These are phyloP conservation scores for Polydrusus tereticollis DNA, from an alignment of 2,888 invertebrate species.

Conservation along the genomic window DNA sequence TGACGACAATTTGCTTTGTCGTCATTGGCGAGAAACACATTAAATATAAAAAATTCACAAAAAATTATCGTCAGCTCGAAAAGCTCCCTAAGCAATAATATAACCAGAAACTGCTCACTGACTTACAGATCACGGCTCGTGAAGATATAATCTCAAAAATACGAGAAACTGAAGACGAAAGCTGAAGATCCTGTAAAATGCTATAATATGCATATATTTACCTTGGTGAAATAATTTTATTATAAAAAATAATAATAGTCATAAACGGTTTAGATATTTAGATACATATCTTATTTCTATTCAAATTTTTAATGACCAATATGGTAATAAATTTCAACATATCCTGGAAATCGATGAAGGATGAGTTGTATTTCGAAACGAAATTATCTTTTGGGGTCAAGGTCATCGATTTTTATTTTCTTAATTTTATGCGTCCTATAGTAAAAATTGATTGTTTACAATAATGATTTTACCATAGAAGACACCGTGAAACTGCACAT, in stretches of 20 bases:
- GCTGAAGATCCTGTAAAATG: no score
- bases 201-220: background rate
- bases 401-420: slow-evolving; percentile 29
- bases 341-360: slow-evolving; percentile 35
- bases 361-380: background rate
- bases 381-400: slow-evolving; percentile 44
- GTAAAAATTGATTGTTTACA: slow-evolving; percentile 1
- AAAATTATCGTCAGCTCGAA: no score
- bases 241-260: background rate
- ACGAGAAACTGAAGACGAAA: no score
- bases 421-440: background rate
- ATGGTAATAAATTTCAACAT: slow-evolving; percentile 32
- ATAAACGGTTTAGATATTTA: background rate
- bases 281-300: slow-evolving; percentile 15
- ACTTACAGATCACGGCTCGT: no score
- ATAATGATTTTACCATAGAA: background rate
- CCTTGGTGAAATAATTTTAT: no score
- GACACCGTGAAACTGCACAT: slow-evolving; percentile 1
- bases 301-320: slow-evolving; percentile 19
- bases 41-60: no score
- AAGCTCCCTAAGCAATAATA: no score
- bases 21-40: no score
- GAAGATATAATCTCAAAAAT: no score
- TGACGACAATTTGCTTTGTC: no score
- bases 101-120: no score